Evolutionary conservation across 2,113 vertebrate species (phyloP).

Genomic region (Pseudopodoces humilis): DNA sequence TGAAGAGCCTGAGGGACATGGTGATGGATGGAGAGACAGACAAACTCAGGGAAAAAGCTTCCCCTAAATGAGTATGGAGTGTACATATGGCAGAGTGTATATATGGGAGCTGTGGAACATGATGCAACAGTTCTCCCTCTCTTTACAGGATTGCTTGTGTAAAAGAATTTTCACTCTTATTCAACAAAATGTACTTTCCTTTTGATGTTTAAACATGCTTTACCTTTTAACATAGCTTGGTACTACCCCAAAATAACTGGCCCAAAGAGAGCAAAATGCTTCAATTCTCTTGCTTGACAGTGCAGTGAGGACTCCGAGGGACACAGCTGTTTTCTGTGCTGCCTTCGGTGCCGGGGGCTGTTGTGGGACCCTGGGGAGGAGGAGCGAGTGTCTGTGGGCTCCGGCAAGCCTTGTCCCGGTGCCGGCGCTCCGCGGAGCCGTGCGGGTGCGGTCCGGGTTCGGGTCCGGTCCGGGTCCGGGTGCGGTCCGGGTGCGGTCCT

Average conservation of each 20-base stretch:
- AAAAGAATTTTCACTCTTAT: not conserved
- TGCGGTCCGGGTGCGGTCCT: too few relatives aligned
- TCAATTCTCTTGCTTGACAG: not conserved
- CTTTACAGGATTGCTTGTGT: not conserved
- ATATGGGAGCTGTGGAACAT: not conserved
- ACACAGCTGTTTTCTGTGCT: not conserved
- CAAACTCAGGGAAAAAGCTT: not conserved
- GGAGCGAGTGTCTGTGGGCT: not conserved
- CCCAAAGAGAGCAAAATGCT: not conserved
- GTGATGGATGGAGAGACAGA: not conserved
- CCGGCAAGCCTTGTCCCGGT: not conserved
- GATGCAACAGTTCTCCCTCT: not conserved
- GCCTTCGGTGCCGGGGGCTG: not conserved
- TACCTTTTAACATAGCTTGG: not conserved
- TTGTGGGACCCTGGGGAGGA: not conserved
- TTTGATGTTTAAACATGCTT: not conserved
- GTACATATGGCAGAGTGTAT: not conserved
- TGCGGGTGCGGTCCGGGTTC: too few relatives aligned
- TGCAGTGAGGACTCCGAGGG: fast-evolving
- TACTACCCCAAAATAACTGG: not conserved
- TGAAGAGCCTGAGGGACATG: not conserved
- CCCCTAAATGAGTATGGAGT: not conserved
- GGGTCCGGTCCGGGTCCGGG: too few relatives aligned
- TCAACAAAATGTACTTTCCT: not conserved
- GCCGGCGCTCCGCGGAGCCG: not conserved